These are phyloP conservation scores for Slavum lentiscoides DNA, from an alignment of 2,888 invertebrate genomes.

Conservation along the genomic window DNA sequence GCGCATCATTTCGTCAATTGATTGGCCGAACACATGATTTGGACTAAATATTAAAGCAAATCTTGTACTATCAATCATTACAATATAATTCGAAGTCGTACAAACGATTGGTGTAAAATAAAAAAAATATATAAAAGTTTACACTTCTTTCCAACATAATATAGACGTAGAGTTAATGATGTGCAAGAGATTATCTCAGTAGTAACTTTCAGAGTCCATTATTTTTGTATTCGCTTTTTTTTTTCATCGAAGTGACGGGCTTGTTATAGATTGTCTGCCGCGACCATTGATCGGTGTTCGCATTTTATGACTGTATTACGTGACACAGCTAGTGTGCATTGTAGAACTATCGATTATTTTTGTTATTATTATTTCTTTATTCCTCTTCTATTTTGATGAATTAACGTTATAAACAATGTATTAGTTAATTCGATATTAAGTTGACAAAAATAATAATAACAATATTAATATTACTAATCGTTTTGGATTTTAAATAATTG, in stretches of 20 bases:
- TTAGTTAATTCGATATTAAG: too few species aligned
- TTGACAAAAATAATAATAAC: too few species aligned
- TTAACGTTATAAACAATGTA: too few species aligned
- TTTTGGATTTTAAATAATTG: too few species aligned
- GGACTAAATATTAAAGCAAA: not conserved
- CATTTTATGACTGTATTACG: too few species aligned
- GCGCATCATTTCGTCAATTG: not conserved
- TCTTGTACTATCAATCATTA: not conserved
- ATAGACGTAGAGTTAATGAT: not conserved
- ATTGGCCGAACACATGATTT: not conserved
- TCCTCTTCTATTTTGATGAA: too few species aligned
- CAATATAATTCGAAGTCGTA: too few species aligned
- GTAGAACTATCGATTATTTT: too few species aligned
- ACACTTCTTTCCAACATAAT: not conserved
- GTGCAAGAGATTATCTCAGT: conserved; percentile 21
- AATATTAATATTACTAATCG: too few species aligned
- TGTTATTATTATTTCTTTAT: too few species aligned
- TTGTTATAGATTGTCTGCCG: not conserved
- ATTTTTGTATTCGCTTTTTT: conserved; percentile 1
- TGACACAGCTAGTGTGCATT: too few species aligned
- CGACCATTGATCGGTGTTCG: not conserved
- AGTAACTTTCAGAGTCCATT: not conserved
- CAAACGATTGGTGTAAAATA: not conserved
- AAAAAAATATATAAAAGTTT: too few species aligned
- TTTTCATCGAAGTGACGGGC: not conserved